Evolutionary conservation across 2,113 vertebrate genomes (phyloP), one percentile per base, ranked within the genome.

Genomic region (Alectura lathami): DNA sequence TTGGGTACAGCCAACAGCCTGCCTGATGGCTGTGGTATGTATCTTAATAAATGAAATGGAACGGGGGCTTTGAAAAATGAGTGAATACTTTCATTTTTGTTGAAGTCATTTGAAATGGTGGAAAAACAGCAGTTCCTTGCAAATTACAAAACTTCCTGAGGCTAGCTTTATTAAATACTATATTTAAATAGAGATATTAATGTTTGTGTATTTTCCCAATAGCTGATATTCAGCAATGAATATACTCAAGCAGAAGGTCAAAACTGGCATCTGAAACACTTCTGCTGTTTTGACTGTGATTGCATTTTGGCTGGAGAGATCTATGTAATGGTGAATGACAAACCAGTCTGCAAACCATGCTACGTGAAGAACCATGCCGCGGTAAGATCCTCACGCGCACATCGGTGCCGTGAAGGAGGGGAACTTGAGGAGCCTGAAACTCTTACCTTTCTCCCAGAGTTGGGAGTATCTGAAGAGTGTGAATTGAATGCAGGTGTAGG

Each of bases 241-340:
- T 99, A 99, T 92, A 99, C 99, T 51, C 99, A 99, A 83, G 99
- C 99, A 0, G 99, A 99, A 96, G 98, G 98, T 53, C 99, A 99
- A 67, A 99, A 98, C 84, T 99, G 99, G 99, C 99, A 99, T 72
- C 98, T 99, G 98, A 99, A 99, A 89, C 99, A 99, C 91, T 99
- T 99, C 97, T 99, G 99, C 98, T 99, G 99, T 70, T 99, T 99
- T 80, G 99, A 99, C n/a, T 99, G 99, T 51, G 99, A 99, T 90
- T 98, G 97, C 26, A 97, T 99, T 78, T 97, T 99, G 48, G 99
- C 99, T 27, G 99, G 99, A 56, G 98, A 99, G 86, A 99, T 99
- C 26, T 99, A 99, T 1, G 98, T 99, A 34, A 99, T 99, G 97
- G 99, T 99, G 97, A 98, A 98, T 3, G 98, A 99, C 80, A 99